Percentiles rank a stretch among this genome's conserved stretches.
Conservation (phyloP, 2,888 invertebrate genomes). For the Ichneumoninae sp. region DNA sequence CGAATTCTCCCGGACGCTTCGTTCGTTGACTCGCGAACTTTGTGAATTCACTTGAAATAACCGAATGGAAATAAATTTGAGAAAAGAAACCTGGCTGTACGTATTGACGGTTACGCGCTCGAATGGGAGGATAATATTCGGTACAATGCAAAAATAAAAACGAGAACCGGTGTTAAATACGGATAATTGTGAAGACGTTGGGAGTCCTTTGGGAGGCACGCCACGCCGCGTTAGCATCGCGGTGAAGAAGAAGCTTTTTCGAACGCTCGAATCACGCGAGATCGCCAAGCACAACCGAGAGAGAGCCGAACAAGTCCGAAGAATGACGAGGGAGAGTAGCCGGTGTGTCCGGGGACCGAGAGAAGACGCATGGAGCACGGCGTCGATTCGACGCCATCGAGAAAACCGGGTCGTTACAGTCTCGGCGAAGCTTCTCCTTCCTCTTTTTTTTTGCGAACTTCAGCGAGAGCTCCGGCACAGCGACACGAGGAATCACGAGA, state of each 20-base stretch:
- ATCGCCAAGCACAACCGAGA: slow-evolving; percentile 36
- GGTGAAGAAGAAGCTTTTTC: slow-evolving; percentile 43
- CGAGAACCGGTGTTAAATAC: neutral
- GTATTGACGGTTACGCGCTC: neutral
- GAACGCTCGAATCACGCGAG: slow-evolving; percentile 63
- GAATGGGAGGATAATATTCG: no score
- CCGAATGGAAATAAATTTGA: neutral
- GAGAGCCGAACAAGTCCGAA: slow-evolving; percentile 60
- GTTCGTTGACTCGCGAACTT: slow-evolving; percentile 8
- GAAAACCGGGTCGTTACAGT: slow-evolving; percentile 65
- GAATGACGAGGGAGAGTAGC: slow-evolving; percentile 42
- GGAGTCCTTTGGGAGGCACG: slow-evolving; percentile 21
- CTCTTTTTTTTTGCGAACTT: slow-evolving; percentile 15
- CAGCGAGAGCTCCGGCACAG: slow-evolving; percentile 13
- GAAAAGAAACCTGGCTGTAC: neutral
- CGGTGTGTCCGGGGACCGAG: slow-evolving; percentile 30
- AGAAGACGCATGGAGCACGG: slow-evolving; percentile 64
- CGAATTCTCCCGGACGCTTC: slow-evolving; percentile 6
- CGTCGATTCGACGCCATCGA: slow-evolving; percentile 70
- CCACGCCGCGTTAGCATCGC: slow-evolving; percentile 32
- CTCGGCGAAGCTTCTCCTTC: slow-evolving; percentile 15
- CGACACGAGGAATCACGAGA: slow-evolving; percentile 54
- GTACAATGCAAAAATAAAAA: neutral
- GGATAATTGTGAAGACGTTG: slow-evolving; percentile 5
- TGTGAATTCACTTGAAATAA: neutral